Conservation (phyloP, 1,140 invertebrate species). For the Conopomorpha cramerella region DNA sequence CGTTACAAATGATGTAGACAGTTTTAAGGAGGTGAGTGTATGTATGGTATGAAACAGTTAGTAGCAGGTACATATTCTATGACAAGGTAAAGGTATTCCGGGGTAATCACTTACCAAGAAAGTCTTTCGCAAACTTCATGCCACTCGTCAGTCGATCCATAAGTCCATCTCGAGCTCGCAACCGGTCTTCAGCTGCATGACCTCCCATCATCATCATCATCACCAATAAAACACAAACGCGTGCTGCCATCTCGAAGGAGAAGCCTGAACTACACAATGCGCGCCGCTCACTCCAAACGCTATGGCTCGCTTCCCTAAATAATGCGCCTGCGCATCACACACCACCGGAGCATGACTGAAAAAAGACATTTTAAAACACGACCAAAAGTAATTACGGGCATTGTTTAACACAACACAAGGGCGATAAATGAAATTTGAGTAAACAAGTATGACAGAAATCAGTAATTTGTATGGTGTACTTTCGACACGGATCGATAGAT, state of each 20-base stretch:
- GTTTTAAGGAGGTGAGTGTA: too few relatives aligned
- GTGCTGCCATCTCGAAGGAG: constrained; percentile 33
- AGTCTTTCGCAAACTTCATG: constrained; percentile 66
- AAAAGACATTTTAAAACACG: constrained; percentile 17
- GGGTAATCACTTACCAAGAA: constrained; percentile 58
- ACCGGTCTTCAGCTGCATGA: constrained; percentile 17
- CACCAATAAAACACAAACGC: constrained; percentile 12
- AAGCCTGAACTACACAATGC: constrained; percentile 19
- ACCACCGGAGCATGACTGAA: constrained; percentile 15
- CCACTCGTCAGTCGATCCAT: constrained; percentile 66
- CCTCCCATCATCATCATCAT: constrained; percentile 16
- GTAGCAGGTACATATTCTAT: too few relatives aligned
- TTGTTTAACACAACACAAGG: too few relatives aligned
- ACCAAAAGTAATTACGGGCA: not conserved
- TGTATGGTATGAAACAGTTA: too few relatives aligned
- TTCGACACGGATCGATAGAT: too few relatives aligned
- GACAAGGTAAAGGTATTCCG: too few relatives aligned
- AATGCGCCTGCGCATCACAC: constrained; percentile 28
- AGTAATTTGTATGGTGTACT: too few relatives aligned
- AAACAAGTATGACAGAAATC: too few relatives aligned
- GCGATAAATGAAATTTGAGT: too few relatives aligned
- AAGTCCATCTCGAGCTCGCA: constrained; percentile 48
- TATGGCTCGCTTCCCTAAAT: constrained; percentile 25
- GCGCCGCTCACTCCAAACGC: constrained; percentile 6
- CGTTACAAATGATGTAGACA: too few relatives aligned